Percentiles rank a stretch among this genome's conserved stretches.
These are phyloP conservation scores for Andrena camellia DNA, from an alignment of 2,888 invertebrate genomes.

Conservation along the genomic window DNA sequence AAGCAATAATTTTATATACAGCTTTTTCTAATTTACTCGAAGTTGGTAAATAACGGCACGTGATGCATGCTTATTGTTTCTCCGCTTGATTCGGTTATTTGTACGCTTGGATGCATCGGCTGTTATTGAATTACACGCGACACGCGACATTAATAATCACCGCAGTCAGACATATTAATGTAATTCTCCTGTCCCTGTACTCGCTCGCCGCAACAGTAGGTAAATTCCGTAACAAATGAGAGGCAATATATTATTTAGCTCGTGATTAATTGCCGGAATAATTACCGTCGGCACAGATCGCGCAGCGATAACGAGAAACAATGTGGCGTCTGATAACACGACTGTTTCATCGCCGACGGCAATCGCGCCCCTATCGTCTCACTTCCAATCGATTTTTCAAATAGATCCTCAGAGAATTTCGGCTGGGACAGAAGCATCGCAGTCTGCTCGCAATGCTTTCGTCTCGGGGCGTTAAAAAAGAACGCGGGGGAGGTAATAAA, in stretches of 20 bases:
- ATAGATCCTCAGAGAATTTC: neutral
- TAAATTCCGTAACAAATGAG: constrained; percentile 29
- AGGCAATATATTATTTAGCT: constrained; percentile 40
- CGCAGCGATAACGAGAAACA: constrained; percentile 17
- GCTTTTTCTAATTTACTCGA: too few species aligned
- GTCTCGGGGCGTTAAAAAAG: constrained; percentile 6
- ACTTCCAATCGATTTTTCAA: too few species aligned
- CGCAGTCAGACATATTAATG: constrained; percentile 19
- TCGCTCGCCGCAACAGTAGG: constrained; percentile 22
- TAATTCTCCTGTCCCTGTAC: constrained; percentile 33
- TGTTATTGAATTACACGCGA: constrained; percentile 1
- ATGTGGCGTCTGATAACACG: neutral
- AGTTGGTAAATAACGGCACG: too few species aligned
- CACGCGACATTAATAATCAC: constrained; percentile 37
- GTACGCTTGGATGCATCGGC: neutral
- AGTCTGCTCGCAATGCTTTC: neutral
- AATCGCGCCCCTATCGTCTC: too few species aligned
- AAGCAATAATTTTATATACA: too few species aligned
- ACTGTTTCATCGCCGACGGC: neutral
- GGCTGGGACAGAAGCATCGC: neutral
- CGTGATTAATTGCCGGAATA: constrained; percentile 31
- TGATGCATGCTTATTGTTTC: neutral
- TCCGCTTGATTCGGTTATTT: neutral
- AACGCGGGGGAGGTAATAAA: constrained; percentile 17
- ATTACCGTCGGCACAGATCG: constrained; percentile 14